Evolutionary conservation across 2,797 vertebrate genomes (phyloP), one percentile per base, ranked within the genome.

Genomic region (Phyllotis vaccarum): DNA sequence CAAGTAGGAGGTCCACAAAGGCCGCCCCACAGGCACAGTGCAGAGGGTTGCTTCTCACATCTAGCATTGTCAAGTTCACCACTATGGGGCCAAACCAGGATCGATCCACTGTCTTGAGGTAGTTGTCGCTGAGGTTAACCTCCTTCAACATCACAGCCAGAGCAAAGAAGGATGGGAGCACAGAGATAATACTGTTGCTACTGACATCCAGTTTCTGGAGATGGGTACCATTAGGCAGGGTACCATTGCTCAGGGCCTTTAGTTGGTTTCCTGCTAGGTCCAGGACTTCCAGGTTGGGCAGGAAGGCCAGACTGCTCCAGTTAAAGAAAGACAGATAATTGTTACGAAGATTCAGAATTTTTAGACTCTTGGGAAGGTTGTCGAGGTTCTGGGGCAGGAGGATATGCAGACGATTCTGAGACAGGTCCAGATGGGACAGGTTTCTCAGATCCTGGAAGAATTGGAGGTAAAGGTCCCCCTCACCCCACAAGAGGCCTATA

Each of bases 51-150:
- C 56, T 93, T 4, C 99, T 98, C 76, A 99, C 98, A 0, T 98
- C 98, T 29, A 99, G 98, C n/a, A 78, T 86, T 7, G 96, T 64
- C 75, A 99, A 98, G 56, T n/a, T 17, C 0, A 96, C 89, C 2
- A 62, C 94, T 0, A 97, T 88, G 1, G 92, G 29, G 2, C 93
- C 97, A 16, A 99, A 99, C 97, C 99, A 99, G 12, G 90, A 80
- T 62, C 98, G 96, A 2, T 99, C 98, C 90, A 99, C 97, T 0
- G 81, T 94, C 88, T 37, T 97, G 19, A 99, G 93, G 68, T 29
- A 58, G 21, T 99, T 99, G 96, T 98, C 89, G 40, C 99, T 99
- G 80, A 99, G 98, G 96, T 99, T 99, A 96, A 99, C 96, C n/a
- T 60, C 92, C 1, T 0, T 49, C 31, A 98, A 80, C 14, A 10